A percentile compares a stretch with the other conserved stretches of the same genome.
phyloP scores from a whole-genome alignment of 1,140 invertebrate genomes.

The Telenomus remus region DNA sequence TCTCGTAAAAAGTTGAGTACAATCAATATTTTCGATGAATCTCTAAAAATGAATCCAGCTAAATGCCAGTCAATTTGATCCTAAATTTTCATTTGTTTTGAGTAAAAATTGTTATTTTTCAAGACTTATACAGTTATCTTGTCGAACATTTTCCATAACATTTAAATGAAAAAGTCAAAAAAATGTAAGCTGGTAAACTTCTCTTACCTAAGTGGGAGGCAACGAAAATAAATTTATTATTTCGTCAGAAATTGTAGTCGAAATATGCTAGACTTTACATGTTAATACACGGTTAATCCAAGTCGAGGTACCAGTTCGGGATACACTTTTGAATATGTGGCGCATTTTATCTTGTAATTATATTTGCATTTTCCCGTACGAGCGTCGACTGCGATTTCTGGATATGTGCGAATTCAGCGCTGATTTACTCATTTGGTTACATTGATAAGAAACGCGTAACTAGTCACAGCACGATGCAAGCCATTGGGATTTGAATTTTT shows the following conservation, averaged over 20 bases:
- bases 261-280: conserved; percentile 33
- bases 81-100: conserved; percentile 50
- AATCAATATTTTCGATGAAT: no score
- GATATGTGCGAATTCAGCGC: conserved; percentile 30
- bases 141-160: no score
- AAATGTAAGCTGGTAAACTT: conserved; percentile 11
- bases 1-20: no score
- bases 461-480: conserved; percentile 1
- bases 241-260: conserved; percentile 28
- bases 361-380: conserved; percentile 9
- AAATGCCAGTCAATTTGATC: no score
- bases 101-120: background rate
- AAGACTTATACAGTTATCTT: no score
- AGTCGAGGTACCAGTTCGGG: conserved; percentile 30
- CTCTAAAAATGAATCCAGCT: no score
- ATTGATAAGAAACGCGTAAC: conserved; percentile 38
- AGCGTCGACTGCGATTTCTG: conserved; percentile 21
- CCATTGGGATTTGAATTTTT: no score
- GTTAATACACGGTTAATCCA: conserved; percentile 32
- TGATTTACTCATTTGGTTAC: conserved; percentile 40
- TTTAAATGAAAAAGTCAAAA: conserved; percentile 10
- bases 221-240: conserved; percentile 32
- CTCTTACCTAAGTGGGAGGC: background rate
- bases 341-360: conserved; percentile 40
- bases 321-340: conserved; percentile 29